Evolutionary conservation across 2,797 vertebrate genomes (phyloP), one percentile per base, ranked within the genome.

Genomic region (Okamejei kenojei): DNA sequence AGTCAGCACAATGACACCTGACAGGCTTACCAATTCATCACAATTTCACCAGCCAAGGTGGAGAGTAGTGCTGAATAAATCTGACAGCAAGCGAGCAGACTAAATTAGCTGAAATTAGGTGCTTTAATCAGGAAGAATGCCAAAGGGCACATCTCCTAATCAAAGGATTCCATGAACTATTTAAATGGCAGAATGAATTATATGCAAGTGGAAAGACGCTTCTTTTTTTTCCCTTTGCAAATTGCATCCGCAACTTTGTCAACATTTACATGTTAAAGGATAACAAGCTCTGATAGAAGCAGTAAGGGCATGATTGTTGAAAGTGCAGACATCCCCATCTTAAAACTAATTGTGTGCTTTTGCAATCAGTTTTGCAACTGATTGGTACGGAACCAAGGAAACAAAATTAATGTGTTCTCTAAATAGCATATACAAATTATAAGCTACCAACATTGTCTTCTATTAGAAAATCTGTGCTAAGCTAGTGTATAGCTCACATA

Each of bases 251-350:
- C 65, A 68, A 71, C 38, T 68, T 90, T 38, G 32, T 21, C 65
- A 90, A 71, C 32, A 32, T 71, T 71, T 38, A 90, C 26, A 90
- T 19, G 17, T 90, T 71, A 35, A 90, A 71, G 7, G 21, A 26
- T 38, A 15, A 61, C 11, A 58, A 93, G 8, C 91, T 29, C 93
- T 82, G 93, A 93, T 93, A 93, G 93, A 88, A 71, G 61, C 81
- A 65, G 80, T 71, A 61, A 82, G 45, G 35, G 21, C 7, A 82
- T 82, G 45, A 1, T 82, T 54, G 58, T 29, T 29, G 77, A 82
- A 82, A 26, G 54, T 82, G 80, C 45, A 82, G 38, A 54, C 7
- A 82, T 54, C 81, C n/a, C 23, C 15, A n/a, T n/a, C 61, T 26
- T 6, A 26, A 11, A 23, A 84, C 54, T 84, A 7, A 58, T n/a